A percentile compares a stretch with the other conserved stretches of the same genome.
Conservation (phyloP, 2,113 vertebrate genomes). For the Lagenorhynchus albirostris region DNA sequence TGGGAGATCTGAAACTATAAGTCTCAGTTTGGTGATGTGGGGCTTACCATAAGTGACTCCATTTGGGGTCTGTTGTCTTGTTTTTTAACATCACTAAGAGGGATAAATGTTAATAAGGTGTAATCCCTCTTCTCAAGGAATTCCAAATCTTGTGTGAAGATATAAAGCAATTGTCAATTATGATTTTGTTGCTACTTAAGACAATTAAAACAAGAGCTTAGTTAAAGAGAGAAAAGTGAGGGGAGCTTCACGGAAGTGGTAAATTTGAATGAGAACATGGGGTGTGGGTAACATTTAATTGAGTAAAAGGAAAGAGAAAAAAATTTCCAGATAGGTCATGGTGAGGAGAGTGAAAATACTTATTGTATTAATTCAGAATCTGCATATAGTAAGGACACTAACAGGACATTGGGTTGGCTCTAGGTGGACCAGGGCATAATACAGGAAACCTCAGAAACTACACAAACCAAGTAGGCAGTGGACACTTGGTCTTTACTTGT, state of each 20-base stretch:
- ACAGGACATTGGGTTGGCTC: neutral
- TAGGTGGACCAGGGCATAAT: neutral
- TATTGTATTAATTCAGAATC: neutral
- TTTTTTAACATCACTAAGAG: neutral
- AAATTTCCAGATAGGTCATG: neutral
- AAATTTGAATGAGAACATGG: neutral
- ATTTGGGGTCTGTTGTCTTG: neutral
- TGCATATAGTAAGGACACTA: neutral
- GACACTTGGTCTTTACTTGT: neutral
- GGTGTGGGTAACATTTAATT: neutral
- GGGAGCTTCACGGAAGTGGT: neutral
- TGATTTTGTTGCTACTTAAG: neutral
- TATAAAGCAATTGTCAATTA: neutral
- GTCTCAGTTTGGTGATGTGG: neutral
- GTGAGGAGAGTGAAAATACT: neutral
- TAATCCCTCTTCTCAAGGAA: neutral
- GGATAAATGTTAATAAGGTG: neutral
- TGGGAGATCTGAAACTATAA: neutral
- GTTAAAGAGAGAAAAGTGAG: neutral
- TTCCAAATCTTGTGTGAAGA: neutral
- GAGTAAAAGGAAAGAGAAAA: neutral
- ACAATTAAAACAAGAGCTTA: neutral
- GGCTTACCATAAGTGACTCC: neutral
- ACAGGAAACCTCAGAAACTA: neutral
- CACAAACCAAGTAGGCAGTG: fast-evolving